Base-by-base conservation (phyloP, 2,113 vertebrate genomes). In the Anarrhichthys ocellatus region DNA sequence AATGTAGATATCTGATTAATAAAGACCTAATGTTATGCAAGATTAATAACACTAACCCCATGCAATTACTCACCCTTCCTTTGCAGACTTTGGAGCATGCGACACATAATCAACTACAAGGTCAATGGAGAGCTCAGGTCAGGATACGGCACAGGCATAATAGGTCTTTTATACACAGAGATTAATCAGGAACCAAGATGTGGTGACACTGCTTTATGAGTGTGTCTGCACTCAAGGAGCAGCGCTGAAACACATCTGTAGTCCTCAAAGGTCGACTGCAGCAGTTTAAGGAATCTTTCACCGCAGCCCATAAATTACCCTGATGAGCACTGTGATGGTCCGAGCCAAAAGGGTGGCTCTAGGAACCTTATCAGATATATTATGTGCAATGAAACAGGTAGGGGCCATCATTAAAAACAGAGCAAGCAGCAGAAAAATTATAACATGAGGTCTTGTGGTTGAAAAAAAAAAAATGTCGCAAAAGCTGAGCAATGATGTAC, bases 281-380 rank as follows among this genome's bases (percentile, higher is more conserved):
- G 89, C 87, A 72, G 89, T 83, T 91, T 84, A 84, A 92, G 76
- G 85, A 92, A 92, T 86, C 67, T 76, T 78, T 88, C 87, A 83
- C 44, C 38, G 27, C 52, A 34, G 62, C 86, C 88, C 85, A 86
- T 93, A 93, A 94, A 94, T 93, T 91, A 92, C 76, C 80, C 83
- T 81, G 88, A 93, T 91, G 86, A 90, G 80, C 77, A 18, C 54
- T 22, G 72, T 69, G 82, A 87, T 78, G 67, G 66, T 81, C 70
- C 29, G 84, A 85, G 88, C 77, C 76, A 78, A 76, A 74, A 74
- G 81, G 80, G 82, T 29, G 87, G 70, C 38, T 73, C 68, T 8
- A 42, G 63, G 61, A 80, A 73, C 66, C 82, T 77, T 80, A 82
- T 77, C 48, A 85, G 76, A 81, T 89, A 61, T 46, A 85, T 90